Percentiles rank a stretch among this genome's conserved stretches.
phyloP scores from a whole-genome alignment of 64 coral and sea anemone genomes.

The Actinia equina region DNA sequence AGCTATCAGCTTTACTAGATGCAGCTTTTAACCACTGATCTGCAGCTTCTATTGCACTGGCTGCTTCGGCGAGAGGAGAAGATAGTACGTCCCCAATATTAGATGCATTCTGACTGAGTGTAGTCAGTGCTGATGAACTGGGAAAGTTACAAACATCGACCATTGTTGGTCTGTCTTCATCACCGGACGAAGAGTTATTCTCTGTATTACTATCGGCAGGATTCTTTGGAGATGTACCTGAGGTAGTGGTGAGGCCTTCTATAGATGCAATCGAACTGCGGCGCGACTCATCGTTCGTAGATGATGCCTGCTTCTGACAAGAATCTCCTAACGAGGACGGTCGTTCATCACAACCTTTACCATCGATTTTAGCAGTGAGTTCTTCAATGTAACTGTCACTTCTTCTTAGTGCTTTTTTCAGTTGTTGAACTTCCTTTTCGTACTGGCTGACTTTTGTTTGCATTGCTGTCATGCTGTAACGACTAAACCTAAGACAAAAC shows the following conservation, averaged over 20 bases:
- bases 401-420: constrained; percentile 73
- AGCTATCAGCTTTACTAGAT: not conserved
- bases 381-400: constrained; percentile 91
- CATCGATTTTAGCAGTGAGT: constrained; percentile 51
- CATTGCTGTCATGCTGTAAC: constrained; percentile 82
- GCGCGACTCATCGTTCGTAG: not conserved
- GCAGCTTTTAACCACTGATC: constrained; percentile 21
- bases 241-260: not conserved
- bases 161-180: constrained; percentile 25
- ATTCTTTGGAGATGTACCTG: not conserved
- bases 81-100: not conserved
- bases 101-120: not conserved
- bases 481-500: constrained; percentile 57
- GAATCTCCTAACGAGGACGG: not conserved
- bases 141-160: constrained; percentile 14
- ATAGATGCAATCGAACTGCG: constrained; percentile 20
- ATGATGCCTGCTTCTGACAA: not conserved
- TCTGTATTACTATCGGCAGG: not conserved
- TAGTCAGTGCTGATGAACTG: not conserved
- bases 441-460: constrained; percentile 90
- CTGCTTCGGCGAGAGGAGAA: constrained; percentile 14
- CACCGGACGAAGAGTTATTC: not conserved
- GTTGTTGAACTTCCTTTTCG: constrained; percentile 88
- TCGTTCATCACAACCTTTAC: not conserved
- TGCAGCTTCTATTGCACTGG: constrained; percentile 24